These are phyloP conservation scores for Lepus timidus DNA, from an alignment of 2,113 vertebrate genomes.

Conservation along the genomic window DNA sequence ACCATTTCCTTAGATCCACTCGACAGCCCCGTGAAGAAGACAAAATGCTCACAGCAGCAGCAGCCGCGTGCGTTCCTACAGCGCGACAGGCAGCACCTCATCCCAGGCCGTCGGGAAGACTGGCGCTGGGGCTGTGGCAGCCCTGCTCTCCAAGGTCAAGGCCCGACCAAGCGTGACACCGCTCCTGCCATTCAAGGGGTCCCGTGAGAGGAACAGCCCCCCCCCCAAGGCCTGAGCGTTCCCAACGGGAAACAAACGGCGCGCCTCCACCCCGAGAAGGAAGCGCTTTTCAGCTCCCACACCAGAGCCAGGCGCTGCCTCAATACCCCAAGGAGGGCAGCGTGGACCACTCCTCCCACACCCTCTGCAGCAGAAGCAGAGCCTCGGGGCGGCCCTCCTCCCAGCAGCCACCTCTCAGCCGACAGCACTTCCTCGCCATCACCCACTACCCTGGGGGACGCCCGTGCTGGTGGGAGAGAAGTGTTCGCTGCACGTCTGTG, in stretches of 20 bases:
- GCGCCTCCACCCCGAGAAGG: not conserved
- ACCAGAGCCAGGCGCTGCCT: too few relatives aligned
- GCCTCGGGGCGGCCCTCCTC: too few relatives aligned
- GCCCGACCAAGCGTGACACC: not conserved
- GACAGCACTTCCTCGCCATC: too few relatives aligned
- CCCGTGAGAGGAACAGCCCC: not conserved
- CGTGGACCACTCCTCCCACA: not conserved
- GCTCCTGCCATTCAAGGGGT: too few relatives aligned
- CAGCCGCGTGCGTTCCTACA: too few relatives aligned
- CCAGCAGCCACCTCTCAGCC: too few relatives aligned
- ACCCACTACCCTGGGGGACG: not conserved
- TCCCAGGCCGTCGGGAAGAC: not conserved
- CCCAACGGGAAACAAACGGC: accelerated
- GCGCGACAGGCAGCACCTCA: not conserved
- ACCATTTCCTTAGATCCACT: not conserved
- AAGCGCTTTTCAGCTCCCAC: not conserved
- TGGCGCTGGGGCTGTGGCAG: not conserved
- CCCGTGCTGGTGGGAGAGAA: not conserved
- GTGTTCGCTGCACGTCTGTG: not conserved
- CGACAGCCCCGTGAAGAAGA: not conserved
- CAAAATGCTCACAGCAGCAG: too few relatives aligned
- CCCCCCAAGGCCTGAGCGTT: too few relatives aligned
- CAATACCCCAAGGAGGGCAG: too few relatives aligned
- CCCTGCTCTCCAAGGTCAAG: not conserved
- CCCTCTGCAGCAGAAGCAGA: not conserved